Evolutionary conservation across 2,888 invertebrate species (phyloP), one percentile per base, ranked within the genome.

Genomic region (Polydrusus pterygomalis): DNA sequence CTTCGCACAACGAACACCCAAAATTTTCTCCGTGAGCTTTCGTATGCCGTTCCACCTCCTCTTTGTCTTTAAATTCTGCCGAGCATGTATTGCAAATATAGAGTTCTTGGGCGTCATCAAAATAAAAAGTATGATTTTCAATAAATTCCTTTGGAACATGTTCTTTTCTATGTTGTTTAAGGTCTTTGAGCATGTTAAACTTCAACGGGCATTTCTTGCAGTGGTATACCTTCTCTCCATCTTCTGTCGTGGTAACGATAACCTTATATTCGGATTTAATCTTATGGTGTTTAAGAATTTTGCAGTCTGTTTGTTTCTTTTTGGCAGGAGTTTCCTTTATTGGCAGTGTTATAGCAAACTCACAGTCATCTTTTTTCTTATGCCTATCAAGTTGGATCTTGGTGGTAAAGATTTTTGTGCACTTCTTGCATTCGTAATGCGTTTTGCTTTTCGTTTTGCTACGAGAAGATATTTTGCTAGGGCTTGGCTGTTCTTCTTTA

Each of bases 1-100:
- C 80, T 34, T 82, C 76, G 73, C 87, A 87, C 15, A 81, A 79
- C 5, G 82, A 78, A 74, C 87, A 87, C 0, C 89, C 90, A 77
- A 90, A 92, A 38, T 79, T 80, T 58, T 82, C 83, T 5, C 79
- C 81, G 73, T 84, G 84, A 9, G 79, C 79, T 70, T 84, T 84
- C 1, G 84, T 80, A 69, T 86, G 86, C 30, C 82, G 82, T 62
- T 85, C 84, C 45, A 76, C 78, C 58, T 83, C 82, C 1, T 80
- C 75, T 18, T 79, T 60, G 25, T 80, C 79, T 76, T 82, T 81
- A 64, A 80, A 83, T 64, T 84, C 84, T 2, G 83, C 83, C 0
- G 81, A 82, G 64, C 84, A 83, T 11, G 82, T 84, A 56, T 81
- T 83, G 71, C 85, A 85, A 25, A 83, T 79, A 65, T 79, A 85